Conservation (phyloP, 2,797 vertebrate species). For the Linurgus olivaceus region DNA sequence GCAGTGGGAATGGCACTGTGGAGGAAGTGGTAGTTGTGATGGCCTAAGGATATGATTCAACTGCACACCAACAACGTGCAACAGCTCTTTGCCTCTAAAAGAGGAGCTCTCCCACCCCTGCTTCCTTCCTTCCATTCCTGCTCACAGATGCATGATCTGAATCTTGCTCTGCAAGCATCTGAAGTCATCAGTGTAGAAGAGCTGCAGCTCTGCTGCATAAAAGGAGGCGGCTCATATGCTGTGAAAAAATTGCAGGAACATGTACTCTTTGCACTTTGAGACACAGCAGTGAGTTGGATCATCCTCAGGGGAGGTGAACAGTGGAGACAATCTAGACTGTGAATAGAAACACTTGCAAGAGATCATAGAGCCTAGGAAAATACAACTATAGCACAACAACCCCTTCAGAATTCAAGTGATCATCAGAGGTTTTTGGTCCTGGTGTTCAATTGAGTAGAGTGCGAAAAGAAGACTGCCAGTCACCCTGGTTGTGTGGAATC, state of each 20-base stretch:
- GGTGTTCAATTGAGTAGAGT: neutral
- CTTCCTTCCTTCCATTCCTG: conserved; percentile 29
- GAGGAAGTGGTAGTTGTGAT: neutral
- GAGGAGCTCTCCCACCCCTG: neutral
- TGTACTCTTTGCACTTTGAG: neutral
- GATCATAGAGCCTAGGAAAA: neutral
- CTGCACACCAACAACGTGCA: neutral
- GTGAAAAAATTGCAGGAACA: neutral
- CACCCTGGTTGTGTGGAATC: neutral
- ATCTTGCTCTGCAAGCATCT: neutral
- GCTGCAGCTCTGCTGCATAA: neutral
- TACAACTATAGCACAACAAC: neutral
- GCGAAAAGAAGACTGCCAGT: neutral
- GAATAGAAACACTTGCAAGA: neutral
- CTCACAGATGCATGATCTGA: neutral
- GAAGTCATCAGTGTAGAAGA: neutral
- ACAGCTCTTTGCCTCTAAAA: neutral
- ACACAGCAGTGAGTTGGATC: neutral
- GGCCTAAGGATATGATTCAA: conserved; percentile 8
- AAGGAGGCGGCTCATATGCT: neutral
- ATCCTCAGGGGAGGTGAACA: neutral
- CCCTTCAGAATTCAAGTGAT: neutral
- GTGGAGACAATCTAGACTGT: neutral
- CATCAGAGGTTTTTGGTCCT: neutral
- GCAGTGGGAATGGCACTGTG: neutral